Evolutionary conservation across 2,113 vertebrate species (phyloP).

Genomic region (Morphnarchus princeps): DNA sequence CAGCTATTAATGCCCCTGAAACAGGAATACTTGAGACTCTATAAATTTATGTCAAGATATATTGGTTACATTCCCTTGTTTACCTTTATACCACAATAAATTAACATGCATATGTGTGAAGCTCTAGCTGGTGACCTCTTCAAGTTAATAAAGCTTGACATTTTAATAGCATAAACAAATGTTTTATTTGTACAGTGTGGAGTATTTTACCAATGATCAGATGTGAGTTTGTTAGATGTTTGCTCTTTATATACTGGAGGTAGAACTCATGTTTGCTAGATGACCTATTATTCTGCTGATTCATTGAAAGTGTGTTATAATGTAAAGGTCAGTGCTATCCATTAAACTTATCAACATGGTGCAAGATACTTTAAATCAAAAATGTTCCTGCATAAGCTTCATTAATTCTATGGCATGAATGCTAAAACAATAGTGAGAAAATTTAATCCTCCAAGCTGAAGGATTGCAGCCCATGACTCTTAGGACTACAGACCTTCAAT

Average conservation of each 20-base stretch:
- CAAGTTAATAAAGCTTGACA: conserved; percentile 55
- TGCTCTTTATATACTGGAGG: conserved; percentile 22
- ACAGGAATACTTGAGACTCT: neutral
- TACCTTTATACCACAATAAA: conserved; percentile 3
- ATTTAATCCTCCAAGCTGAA: neutral
- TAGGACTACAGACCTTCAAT: neutral
- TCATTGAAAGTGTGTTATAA: conserved; percentile 70
- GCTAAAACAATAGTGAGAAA: neutral
- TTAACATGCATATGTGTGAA: neutral
- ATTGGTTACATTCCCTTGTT: neutral
- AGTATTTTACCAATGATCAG: conserved; percentile 27
- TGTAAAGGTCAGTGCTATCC: conserved; percentile 85
- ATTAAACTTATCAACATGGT: conserved; percentile 80
- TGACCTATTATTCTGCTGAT: conserved; percentile 70
- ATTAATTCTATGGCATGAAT: conserved; percentile 34
- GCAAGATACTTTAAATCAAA: conserved; percentile 69
- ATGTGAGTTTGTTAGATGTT: conserved; percentile 28
- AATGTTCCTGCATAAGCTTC: neutral
- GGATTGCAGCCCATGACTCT: neutral
- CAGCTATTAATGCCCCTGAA: neutral
- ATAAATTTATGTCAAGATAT: neutral
- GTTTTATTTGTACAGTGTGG: conserved; percentile 43
- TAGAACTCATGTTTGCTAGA: conserved; percentile 15
- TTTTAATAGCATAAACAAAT: conserved; percentile 62
- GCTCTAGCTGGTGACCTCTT: conserved; percentile 22